A percentile compares a stretch with the other conserved stretches of the same genome.
phyloP scores from a whole-genome alignment of 1,140 invertebrate species.

The Papilio polytes region DNA sequence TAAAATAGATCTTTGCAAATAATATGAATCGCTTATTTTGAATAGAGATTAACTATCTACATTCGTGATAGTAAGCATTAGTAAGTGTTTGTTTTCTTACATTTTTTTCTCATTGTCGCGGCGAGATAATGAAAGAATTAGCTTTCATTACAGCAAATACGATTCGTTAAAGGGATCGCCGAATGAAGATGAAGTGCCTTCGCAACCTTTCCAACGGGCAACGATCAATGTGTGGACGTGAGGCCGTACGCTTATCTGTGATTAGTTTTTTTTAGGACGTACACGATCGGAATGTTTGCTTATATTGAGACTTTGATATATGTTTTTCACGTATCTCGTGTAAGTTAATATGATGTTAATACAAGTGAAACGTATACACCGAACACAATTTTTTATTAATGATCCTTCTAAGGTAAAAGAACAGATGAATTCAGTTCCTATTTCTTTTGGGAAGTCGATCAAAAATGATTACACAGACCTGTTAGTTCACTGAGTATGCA shows the following conservation, averaged over 20 bases:
- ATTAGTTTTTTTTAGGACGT: slow-evolving; percentile 64
- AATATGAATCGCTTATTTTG: too few species aligned
- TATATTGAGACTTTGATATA: too few species aligned
- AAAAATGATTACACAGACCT: too few species aligned
- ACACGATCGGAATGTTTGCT: slow-evolving; percentile 38
- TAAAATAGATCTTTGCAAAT: too few species aligned
- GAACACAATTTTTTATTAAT: too few species aligned
- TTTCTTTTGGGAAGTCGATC: too few species aligned
- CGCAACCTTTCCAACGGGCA: slow-evolving; percentile 66
- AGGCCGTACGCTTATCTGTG: slow-evolving; percentile 64
- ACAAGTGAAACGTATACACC: too few species aligned
- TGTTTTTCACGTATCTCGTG: not conserved
- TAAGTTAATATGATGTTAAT: not conserved
- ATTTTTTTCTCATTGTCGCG: slow-evolving; percentile 80
- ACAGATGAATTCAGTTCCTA: too few species aligned
- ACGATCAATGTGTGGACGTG: slow-evolving; percentile 65
- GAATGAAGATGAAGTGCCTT: slow-evolving; percentile 75
- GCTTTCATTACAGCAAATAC: slow-evolving; percentile 82
- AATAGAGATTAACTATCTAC: slow-evolving; percentile 2
- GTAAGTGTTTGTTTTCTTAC: slow-evolving; percentile 70
- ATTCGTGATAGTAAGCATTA: slow-evolving; percentile 23
- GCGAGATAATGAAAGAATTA: slow-evolving; percentile 83
- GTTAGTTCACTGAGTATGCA: too few species aligned
- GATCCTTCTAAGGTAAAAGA: too few species aligned
- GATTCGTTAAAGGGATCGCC: slow-evolving; percentile 79